Base-by-base conservation (phyloP, 2,113 vertebrate genomes). In the Chiloscyllium plagiosum region DNA sequence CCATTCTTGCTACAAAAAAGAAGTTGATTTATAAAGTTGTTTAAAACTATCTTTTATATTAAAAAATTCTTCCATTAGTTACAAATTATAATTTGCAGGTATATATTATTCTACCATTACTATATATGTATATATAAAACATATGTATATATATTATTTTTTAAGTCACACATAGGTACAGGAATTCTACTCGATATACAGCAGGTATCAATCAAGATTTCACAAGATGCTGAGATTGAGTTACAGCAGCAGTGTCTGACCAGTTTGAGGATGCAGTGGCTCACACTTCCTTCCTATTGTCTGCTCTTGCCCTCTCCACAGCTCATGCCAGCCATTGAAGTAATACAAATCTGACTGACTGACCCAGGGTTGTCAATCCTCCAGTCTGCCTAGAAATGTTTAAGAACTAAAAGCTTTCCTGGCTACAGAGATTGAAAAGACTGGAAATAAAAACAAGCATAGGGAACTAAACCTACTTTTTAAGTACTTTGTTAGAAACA, bases 31-130 rank as follows among this genome's bases (percentile, higher is more conserved):
- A 95, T 72, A 95, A 95, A 95, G 68, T 76, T 56, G 50, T 70
- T 95, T 95, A 95, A 95, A 95, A 95, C 69, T 95, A 47, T 72
- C n/a, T 94, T 95, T 72, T 94, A 94, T 89, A 61, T 61, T 61
- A 89, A 87, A 95, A 50, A 26, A 26, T 68, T n/a, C 69, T 95
- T 50, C 47, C 94, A 72, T 95, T 95, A 76, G 68, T 95, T 70
- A 95, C 24, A 70, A 95, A 95, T 47, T 24, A 95, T 95, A 72
- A 95, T 72, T 95, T 95, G 92, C 92, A 94, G 1, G 26, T 70
- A 95, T 95, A 95, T 95, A 95, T 95, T 95, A 72, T 72, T 72
- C 68, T 95, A 95, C 26, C 94, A 95, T 95, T 76, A 61, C 26
- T 90, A 17, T 90, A 33, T 90, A 72, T 47, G 68, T 93, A 37